Evolutionary conservation across 2,888 invertebrate species (phyloP).

Genomic region (Xestia sexstrigata): DNA sequence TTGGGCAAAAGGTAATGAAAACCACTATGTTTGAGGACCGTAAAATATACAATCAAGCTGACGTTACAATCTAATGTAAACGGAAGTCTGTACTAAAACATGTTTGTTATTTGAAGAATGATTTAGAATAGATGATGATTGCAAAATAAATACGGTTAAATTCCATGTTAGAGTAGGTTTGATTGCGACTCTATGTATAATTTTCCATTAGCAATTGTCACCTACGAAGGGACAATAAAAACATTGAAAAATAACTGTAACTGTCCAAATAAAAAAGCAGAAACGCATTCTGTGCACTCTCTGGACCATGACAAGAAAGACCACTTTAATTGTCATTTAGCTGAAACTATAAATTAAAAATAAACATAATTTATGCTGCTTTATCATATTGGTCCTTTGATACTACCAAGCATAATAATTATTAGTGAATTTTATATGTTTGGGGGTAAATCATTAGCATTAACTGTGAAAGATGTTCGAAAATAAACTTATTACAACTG

Average conservation of each 20-base stretch:
- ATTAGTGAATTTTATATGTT: constrained; percentile 16
- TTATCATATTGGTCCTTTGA: constrained; percentile 15
- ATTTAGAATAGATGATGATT: constrained; percentile 44
- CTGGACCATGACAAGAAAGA: constrained; percentile 42
- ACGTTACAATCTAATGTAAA: constrained; percentile 35
- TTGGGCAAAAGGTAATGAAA: constrained; percentile 18
- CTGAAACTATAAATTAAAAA: constrained; percentile 21
- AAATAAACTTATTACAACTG: neutral
- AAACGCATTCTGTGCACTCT: constrained; percentile 31
- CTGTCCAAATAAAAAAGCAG: constrained; percentile 32
- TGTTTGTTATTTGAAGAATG: constrained; percentile 47
- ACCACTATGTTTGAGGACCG: constrained; percentile 9
- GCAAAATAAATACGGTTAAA: constrained; percentile 37
- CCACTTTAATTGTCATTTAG: constrained; percentile 40
- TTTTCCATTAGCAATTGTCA: constrained; percentile 29
- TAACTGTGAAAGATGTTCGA: neutral
- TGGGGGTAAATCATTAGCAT: neutral
- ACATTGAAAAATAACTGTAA: constrained; percentile 15
- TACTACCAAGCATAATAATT: neutral
- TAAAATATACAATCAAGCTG: constrained; percentile 20
- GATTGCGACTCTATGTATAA: constrained; percentile 19
- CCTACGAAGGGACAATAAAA: constrained; percentile 5
- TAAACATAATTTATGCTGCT: neutral
- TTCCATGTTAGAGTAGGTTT: constrained; percentile 7
- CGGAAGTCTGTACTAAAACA: constrained; percentile 41